Conservation (phyloP, 2,113 vertebrate genomes). For the Corythoichthys haematopterus region DNA sequence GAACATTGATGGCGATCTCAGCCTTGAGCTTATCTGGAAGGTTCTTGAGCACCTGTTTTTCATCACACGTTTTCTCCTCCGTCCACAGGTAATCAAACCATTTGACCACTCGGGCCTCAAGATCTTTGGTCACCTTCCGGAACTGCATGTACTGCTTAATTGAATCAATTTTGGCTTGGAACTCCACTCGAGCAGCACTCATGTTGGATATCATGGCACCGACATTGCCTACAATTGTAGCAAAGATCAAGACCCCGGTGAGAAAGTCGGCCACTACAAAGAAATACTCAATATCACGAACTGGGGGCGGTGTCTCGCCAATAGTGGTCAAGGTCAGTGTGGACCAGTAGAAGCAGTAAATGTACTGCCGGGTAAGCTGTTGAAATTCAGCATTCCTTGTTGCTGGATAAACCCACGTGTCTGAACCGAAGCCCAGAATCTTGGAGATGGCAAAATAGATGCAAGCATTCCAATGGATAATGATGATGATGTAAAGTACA, state of each 20-base stretch:
- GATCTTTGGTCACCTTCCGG: slow-evolving; percentile 61
- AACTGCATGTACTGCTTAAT: slow-evolving; percentile 69
- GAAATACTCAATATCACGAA: slow-evolving; percentile 60
- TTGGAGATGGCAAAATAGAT: slow-evolving; percentile 88
- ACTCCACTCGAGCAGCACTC: slow-evolving; percentile 55
- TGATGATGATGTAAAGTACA: slow-evolving; percentile 87
- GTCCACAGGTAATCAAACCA: slow-evolving; percentile 71
- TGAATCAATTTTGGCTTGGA: slow-evolving; percentile 65
- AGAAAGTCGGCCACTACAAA: slow-evolving; percentile 63
- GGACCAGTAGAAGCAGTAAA: slow-evolving; percentile 67
- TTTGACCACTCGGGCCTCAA: slow-evolving; percentile 60
- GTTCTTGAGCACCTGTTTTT: slow-evolving; percentile 62
- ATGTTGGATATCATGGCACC: slow-evolving; percentile 71
- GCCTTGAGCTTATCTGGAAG: slow-evolving; percentile 66
- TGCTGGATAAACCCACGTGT: slow-evolving; percentile 86
- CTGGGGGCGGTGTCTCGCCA: slow-evolving; percentile 62
- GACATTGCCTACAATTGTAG: slow-evolving; percentile 66
- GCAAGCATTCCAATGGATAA: slow-evolving; percentile 91
- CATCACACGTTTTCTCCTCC: slow-evolving; percentile 61
- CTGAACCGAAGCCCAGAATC: slow-evolving; percentile 80
- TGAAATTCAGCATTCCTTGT: slow-evolving; percentile 62
- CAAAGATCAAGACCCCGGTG: slow-evolving; percentile 66
- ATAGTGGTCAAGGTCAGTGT: slow-evolving; percentile 64
- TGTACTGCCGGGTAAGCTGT: slow-evolving; percentile 66
- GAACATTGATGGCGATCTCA: slow-evolving; percentile 66